phyloP scores from a whole-genome alignment of 2,113 vertebrate genomes.

The Saguinus imperator region DNA sequence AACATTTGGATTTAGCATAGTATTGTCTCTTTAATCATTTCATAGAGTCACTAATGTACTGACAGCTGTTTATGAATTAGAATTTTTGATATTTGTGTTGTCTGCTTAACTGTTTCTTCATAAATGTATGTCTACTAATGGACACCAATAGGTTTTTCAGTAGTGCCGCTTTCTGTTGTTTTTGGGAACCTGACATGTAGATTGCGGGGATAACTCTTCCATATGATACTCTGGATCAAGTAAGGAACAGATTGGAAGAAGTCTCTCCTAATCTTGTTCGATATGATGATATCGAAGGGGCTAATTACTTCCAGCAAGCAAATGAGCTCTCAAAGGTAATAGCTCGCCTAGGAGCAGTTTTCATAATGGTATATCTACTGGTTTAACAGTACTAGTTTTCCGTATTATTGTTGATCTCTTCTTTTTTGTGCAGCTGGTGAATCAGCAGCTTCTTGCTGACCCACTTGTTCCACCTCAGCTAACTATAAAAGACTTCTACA shows the following conservation, averaged over 20 bases:
- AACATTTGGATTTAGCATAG: background rate
- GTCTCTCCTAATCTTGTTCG: conserved; percentile 96
- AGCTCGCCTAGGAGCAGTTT: background rate
- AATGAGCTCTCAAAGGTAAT: conserved; percentile 93
- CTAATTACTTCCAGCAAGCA: conserved; percentile 97
- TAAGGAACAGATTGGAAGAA: conserved; percentile 91
- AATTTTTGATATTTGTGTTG: conserved; percentile 16
- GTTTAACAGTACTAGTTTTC: background rate
- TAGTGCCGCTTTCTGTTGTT: background rate
- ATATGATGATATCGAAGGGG: conserved; percentile 94
- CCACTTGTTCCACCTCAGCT: conserved; percentile 96
- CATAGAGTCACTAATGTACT: background rate
- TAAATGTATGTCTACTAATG: background rate
- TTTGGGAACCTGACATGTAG: conserved; percentile 79
- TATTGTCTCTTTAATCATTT: background rate
- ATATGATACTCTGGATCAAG: conserved; percentile 92
- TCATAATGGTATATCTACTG: background rate
- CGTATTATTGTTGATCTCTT: background rate
- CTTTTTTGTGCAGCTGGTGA: conserved; percentile 86
- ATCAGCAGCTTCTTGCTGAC: conserved; percentile 91
- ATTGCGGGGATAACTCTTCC: conserved; percentile 92
- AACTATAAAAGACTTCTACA: conserved; percentile 97
- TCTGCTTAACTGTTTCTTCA: background rate
- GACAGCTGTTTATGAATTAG: background rate
- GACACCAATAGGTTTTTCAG: background rate